These are phyloP conservation scores for Pseudomugil tenellus DNA, from an alignment of 2,797 vertebrate species.

Conservation along the genomic window DNA sequence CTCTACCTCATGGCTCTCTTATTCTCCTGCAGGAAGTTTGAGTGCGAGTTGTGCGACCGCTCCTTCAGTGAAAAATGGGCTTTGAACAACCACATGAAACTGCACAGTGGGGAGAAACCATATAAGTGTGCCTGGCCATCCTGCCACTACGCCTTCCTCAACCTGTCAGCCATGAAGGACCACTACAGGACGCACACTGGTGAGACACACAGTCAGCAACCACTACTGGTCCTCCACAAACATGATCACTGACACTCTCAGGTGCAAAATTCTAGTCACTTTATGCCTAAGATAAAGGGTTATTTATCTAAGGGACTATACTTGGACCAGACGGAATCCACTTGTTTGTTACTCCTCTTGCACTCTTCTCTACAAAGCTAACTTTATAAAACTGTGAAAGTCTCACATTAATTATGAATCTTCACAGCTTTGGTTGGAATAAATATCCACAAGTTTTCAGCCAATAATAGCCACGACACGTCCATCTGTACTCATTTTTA, in stretches of 20 bases:
- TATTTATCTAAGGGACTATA: constrained; percentile 50
- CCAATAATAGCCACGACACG: constrained; percentile 60
- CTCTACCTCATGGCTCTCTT: constrained; percentile 32
- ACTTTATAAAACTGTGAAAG: constrained; percentile 75
- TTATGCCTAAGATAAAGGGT: constrained; percentile 57
- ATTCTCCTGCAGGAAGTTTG: constrained; percentile 89
- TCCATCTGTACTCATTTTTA: constrained; percentile 74
- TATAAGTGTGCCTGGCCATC: constrained; percentile 96
- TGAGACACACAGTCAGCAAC: constrained; percentile 69
- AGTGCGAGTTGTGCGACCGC: constrained; percentile 93
- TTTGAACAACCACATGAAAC: constrained; percentile 98
- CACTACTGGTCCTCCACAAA: constrained; percentile 23
- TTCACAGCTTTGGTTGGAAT: constrained; percentile 77
- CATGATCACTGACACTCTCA: constrained; percentile 37
- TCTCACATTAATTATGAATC: constrained; percentile 77
- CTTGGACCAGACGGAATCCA: constrained; percentile 62
- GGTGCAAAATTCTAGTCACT: constrained; percentile 30
- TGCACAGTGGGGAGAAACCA: constrained; percentile 96
- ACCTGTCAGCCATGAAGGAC: constrained; percentile 97
- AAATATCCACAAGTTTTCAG: constrained; percentile 69
- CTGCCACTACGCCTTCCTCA: constrained; percentile 98
- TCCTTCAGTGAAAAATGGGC: constrained; percentile 99
- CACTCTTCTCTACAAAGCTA: constrained; percentile 53
- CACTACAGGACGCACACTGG: constrained; percentile 98
- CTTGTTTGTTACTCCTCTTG: constrained; percentile 55